Evolutionary conservation across 1,140 invertebrate species (phyloP).

Genomic region (Lithobius niger): DNA sequence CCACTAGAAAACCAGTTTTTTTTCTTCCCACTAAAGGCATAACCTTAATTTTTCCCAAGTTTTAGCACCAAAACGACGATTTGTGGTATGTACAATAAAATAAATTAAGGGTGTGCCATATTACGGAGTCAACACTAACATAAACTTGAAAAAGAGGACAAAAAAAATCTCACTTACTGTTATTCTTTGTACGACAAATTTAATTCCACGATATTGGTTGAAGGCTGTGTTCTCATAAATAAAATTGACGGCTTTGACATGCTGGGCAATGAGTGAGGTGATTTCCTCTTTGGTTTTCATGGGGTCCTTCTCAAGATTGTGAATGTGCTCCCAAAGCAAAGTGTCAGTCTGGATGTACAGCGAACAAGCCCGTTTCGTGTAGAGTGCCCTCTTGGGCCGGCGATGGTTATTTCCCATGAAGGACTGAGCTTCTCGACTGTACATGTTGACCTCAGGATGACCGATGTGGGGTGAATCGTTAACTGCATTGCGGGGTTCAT

Average conservation of each 20-base stretch:
- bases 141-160: too few relatives aligned
- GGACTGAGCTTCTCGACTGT: too few relatives aligned
- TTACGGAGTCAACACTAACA: too few relatives aligned
- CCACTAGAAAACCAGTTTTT: too few relatives aligned
- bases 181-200: slow-evolving; percentile 95
- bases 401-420: too few relatives aligned
- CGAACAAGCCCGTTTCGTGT: slow-evolving; percentile 65
- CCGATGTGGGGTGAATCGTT: too few relatives aligned
- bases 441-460: too few relatives aligned
- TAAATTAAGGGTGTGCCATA: too few relatives aligned
- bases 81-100: too few relatives aligned
- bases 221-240: slow-evolving; percentile 94
- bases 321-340: slow-evolving; percentile 86
- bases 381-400: background rate
- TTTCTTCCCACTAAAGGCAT: too few relatives aligned
- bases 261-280: slow-evolving; percentile 88
- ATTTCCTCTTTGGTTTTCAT: slow-evolving; percentile 93
- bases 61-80: too few relatives aligned
- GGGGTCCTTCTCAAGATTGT: slow-evolving; percentile 38
- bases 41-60: background rate
- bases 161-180: slow-evolving; percentile 45
- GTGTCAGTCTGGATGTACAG: slow-evolving; percentile 97
- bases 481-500: too few relatives aligned
- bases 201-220: slow-evolving; percentile 84
- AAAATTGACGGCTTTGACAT: slow-evolving; percentile 95